phyloP scores from a whole-genome alignment of 2,113 vertebrate genomes.

The Vireo altiloquus region DNA sequence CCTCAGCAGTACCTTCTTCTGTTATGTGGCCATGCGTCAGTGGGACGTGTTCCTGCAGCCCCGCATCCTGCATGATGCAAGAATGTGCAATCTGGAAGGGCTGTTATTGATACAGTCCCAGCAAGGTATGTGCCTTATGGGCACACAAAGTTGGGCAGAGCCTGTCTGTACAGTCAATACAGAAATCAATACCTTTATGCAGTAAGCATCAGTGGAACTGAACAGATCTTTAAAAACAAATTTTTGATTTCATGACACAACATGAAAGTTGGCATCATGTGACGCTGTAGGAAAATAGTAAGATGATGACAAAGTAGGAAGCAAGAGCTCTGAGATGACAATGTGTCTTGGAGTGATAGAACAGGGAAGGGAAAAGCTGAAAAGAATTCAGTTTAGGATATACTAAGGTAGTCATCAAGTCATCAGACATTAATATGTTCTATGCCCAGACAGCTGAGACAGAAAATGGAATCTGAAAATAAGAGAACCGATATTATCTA shows the following conservation, averaged over 20 bases:
- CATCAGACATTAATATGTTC: not conserved
- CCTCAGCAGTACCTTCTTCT: not conserved
- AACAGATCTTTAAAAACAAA: not conserved
- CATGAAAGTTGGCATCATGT: not conserved
- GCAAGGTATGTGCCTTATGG: not conserved
- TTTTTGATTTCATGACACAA: not conserved
- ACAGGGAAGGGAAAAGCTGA: not conserved
- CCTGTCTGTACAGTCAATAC: not conserved
- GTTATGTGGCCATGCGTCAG: not conserved
- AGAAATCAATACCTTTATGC: not conserved
- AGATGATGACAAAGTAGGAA: not conserved
- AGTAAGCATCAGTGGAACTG: not conserved
- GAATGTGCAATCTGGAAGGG: not conserved
- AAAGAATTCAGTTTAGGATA: not conserved
- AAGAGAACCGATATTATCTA: not conserved
- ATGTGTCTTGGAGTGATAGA: too few species aligned
- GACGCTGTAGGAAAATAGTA: not conserved
- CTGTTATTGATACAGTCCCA: not conserved
- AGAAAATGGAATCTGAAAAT: not conserved
- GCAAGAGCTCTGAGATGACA: not conserved
- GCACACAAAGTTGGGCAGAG: not conserved
- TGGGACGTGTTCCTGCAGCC: not conserved
- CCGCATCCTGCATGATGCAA: not conserved
- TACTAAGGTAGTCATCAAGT: not conserved
- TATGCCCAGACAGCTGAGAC: not conserved